phyloP scores from a whole-genome alignment of 1,140 invertebrate genomes.

The Hycleus cichorii region DNA sequence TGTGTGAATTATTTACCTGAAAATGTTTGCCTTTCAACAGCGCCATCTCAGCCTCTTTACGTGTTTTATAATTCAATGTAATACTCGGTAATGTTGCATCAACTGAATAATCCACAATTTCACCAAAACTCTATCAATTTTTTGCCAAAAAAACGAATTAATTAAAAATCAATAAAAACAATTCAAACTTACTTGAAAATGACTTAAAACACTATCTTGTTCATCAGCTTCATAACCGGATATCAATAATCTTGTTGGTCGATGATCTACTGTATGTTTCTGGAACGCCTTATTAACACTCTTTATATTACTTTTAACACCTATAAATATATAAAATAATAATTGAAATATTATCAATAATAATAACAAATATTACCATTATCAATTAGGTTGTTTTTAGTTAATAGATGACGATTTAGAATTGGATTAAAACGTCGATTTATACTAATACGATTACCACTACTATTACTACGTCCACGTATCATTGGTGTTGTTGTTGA shows the following conservation, averaged over 20 bases:
- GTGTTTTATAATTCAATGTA: constrained; percentile 61
- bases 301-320: constrained; percentile 22
- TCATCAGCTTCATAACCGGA: constrained; percentile 70
- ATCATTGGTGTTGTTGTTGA: neutral
- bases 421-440: constrained; percentile 36
- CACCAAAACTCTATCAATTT: constrained; percentile 56
- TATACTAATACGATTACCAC: constrained; percentile 37
- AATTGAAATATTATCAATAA: neutral
- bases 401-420: constrained; percentile 33
- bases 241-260: constrained; percentile 70
- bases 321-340: constrained; percentile 2
- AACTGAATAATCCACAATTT: constrained; percentile 59
- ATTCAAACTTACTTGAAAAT: constrained; percentile 58
- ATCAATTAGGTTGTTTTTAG: constrained; percentile 37
- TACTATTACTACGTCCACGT: constrained; percentile 16
- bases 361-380: constrained; percentile 16
- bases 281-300: constrained; percentile 23
- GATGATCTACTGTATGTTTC: constrained; percentile 65
- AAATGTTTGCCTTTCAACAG: constrained; percentile 58
- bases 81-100: constrained; percentile 60
- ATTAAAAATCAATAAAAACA: neutral
- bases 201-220: constrained; percentile 57
- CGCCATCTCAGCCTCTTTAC: constrained; percentile 67
- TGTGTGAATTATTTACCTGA: constrained; percentile 40
- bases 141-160: neutral